Conservation (phyloP, 2,888 invertebrate species). For the Pterostichus madidus region DNA sequence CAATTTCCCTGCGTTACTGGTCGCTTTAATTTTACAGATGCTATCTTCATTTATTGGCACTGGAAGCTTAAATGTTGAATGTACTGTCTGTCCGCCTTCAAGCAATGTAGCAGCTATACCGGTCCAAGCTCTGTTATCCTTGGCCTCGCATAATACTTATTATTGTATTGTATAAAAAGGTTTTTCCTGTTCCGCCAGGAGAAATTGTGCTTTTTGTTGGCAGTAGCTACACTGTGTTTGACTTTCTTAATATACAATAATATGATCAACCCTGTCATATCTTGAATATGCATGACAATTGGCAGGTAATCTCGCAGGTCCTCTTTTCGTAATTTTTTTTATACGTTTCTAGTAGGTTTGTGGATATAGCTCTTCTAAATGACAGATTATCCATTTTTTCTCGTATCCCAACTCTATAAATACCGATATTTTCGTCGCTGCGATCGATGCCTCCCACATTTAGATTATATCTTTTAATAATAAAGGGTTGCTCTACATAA, state of each 20-base stretch:
- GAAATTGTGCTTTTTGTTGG: slow-evolving; percentile 62
- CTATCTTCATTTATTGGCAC: no score
- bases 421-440: slow-evolving; percentile 64
- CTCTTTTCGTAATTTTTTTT: slow-evolving; percentile 20
- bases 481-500: slow-evolving; percentile 55
- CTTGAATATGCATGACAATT: slow-evolving; percentile 49
- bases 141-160: no score
- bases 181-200: no score
- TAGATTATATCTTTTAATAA: slow-evolving; percentile 50
- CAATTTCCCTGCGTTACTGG: no score
- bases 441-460: slow-evolving; percentile 27
- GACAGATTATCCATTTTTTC: slow-evolving; percentile 68
- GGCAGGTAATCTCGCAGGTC: slow-evolving; percentile 62
- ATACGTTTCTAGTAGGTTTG: slow-evolving; percentile 43
- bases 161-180: no score
- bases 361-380: slow-evolving; percentile 64
- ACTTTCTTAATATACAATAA: slow-evolving; percentile 65
- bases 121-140: no score
- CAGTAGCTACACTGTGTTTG: slow-evolving; percentile 66
- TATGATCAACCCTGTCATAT: slow-evolving; percentile 66
- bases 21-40: no score
- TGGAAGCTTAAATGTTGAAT: no score
- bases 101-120: no score
- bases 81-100: no score
- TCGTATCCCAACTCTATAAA: slow-evolving; percentile 67